Evolutionary conservation across 2,888 invertebrate species (phyloP).

Genomic region (Cosmia trapezina): DNA sequence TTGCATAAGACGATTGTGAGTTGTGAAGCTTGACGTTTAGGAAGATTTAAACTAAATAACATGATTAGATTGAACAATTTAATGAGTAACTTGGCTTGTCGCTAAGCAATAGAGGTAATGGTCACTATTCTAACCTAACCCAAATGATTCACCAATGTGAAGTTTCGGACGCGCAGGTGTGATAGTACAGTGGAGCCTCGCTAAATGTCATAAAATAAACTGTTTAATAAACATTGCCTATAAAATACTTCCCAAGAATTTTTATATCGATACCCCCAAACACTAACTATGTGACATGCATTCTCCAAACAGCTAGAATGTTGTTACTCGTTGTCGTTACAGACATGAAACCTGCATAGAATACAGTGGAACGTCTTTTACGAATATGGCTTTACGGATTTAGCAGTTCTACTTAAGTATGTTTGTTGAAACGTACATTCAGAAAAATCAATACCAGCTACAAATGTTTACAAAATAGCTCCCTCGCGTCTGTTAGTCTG

Average conservation of each 20-base stretch:
- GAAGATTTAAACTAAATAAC: neutral
- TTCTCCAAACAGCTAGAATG: neutral
- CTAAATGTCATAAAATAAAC: neutral
- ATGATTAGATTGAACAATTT: neutral
- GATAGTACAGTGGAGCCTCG: too few species aligned
- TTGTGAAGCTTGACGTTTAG: conserved; percentile 6
- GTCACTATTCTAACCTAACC: too few species aligned
- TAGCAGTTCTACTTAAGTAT: conserved; percentile 19
- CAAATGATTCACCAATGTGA: too few species aligned
- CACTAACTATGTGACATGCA: neutral
- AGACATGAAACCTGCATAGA: conserved; percentile 11
- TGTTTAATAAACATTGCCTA: neutral
- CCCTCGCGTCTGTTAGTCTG: conserved; percentile 13
- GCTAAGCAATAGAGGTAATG: too few species aligned
- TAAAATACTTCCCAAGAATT: neutral
- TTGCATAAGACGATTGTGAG: conserved; percentile 14
- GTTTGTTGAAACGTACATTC: conserved; percentile 35
- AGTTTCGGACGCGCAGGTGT: too few species aligned
- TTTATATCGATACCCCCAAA: neutral
- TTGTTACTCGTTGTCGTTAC: conserved; percentile 3
- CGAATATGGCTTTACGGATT: conserved; percentile 14
- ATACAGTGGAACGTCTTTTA: conserved; percentile 4
- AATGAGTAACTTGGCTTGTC: neutral
- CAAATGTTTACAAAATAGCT: conserved; percentile 43
- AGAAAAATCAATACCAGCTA: conserved; percentile 42